These are phyloP conservation scores for Orius laevigatus DNA, from an alignment of 1,140 invertebrate genomes.

Conservation along the genomic window DNA sequence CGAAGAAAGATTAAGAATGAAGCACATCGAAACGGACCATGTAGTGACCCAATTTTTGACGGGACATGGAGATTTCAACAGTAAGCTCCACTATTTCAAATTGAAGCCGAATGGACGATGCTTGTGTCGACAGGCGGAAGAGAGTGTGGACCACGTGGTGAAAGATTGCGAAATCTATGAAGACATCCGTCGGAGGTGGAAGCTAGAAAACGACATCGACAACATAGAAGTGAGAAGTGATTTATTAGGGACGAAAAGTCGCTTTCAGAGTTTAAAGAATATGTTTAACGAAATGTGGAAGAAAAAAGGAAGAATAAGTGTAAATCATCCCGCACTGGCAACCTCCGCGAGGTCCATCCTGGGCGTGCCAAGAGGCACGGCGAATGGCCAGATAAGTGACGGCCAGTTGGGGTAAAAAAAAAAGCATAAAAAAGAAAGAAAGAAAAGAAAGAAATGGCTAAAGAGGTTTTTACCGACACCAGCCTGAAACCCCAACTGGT, in stretches of 20 bases:
- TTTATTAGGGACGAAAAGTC: no score
- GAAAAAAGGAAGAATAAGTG: neutral
- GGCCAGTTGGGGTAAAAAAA: no score
- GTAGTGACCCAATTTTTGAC: slow-evolving; percentile 8
- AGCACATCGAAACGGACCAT: slow-evolving; percentile 8
- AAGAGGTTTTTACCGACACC: no score
- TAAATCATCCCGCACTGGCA: neutral
- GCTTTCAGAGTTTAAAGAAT: neutral
- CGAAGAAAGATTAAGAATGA: neutral
- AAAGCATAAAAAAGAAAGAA: no score
- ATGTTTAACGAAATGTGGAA: neutral
- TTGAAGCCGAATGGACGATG: neutral
- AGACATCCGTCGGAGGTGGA: no score
- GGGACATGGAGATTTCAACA: slow-evolving; percentile 9
- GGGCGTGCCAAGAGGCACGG: no score
- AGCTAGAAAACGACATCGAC: neutral
- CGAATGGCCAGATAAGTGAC: no score
- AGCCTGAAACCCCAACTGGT: no score
- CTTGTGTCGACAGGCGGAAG: neutral
- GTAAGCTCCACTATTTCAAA: neutral
- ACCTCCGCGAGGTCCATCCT: neutral
- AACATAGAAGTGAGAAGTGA: neutral
- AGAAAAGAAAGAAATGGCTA: no score
- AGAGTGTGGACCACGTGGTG: neutral
- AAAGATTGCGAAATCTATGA: neutral